phyloP scores from a whole-genome alignment of 2,888 invertebrate species.

The Drosophila nr. medialis region DNA sequence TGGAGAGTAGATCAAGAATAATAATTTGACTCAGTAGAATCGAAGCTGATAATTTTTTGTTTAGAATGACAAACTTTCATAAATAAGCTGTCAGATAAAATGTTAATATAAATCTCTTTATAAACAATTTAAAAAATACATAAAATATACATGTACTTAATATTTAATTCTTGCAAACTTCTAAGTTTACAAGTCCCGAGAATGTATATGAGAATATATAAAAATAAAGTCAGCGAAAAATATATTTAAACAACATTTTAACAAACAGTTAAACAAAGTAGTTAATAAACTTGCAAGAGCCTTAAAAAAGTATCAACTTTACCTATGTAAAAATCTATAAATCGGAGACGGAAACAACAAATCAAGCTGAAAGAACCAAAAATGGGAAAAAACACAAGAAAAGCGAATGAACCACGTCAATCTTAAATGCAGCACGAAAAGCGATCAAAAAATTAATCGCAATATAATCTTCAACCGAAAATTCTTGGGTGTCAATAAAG shows the following conservation, averaged over 20 bases:
- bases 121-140: no score
- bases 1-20: no score
- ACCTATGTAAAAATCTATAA: constrained; percentile 3
- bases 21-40: no score
- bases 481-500: constrained; percentile 25
- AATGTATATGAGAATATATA: not conserved
- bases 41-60: no score
- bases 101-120: not conserved
- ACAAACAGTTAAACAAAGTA: not conserved
- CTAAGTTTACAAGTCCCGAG: no score
- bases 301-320: not conserved
- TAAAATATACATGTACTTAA: no score
- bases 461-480: constrained; percentile 46
- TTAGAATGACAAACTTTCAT: not conserved
- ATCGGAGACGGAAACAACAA: constrained; percentile 39
- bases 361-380: constrained; percentile 18
- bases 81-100: not conserved
- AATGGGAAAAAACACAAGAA: not conserved
- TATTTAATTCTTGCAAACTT: not conserved
- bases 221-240: not conserved
- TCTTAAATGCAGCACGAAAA: constrained; percentile 24
- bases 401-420: constrained; percentile 15
- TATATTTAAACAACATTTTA: not conserved
- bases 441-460: constrained; percentile 35
- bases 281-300: not conserved